Evolutionary conservation across 1,140 invertebrate genomes (phyloP), one percentile per base, ranked within the genome.

Genomic region (Alviniconcha marisindica): DNA sequence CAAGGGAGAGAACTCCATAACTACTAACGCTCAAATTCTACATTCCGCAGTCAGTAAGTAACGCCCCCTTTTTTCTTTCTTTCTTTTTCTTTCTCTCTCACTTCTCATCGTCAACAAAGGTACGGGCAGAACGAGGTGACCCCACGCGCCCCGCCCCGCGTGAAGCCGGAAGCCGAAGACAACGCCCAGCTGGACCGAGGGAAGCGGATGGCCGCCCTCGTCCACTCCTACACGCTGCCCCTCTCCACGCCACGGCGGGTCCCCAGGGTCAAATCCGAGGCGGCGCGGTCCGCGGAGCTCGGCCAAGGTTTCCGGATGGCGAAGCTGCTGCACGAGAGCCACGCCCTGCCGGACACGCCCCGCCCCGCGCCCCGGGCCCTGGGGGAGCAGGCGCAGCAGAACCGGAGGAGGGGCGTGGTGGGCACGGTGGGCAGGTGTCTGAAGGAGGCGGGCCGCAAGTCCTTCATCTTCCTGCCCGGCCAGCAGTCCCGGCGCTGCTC

Each of bases 221-320:
- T 91, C n/a, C 82, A 88, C 71, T 85, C 87, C 31, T 91, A 90
- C 73, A 87, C 85, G 18, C 83, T 87, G 4, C 73, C 76, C 51
- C 71, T 77, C 31, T 28, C 87, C 83, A 24, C 87, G 83, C 28
- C 89, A 15, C 82, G 91, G 18, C 76, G 82, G 28, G 88, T 81
- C 3, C 91, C 91, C 0, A 84, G 91, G 36, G 90, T 92, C 7
- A 92, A 90, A 78, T 79, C 82, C 31, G 91, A 92, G 71, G 91
- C 86, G 18, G 86, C 87, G 77, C 79, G 77, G 1, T 89, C 88
- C 82, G 90, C 90, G 7, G 56, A 81, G 15, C 69, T 91, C n/a
- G 89, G 87, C 66, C 82, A 74, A n/a, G 91, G 91, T 24, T 69
- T 83, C 15, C 84, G 91, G 51, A 89, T 91, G 90, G 85, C 82